These are phyloP conservation scores for Ahaetulla prasina DNA, from an alignment of 2,113 vertebrate species.

Conservation along the genomic window DNA sequence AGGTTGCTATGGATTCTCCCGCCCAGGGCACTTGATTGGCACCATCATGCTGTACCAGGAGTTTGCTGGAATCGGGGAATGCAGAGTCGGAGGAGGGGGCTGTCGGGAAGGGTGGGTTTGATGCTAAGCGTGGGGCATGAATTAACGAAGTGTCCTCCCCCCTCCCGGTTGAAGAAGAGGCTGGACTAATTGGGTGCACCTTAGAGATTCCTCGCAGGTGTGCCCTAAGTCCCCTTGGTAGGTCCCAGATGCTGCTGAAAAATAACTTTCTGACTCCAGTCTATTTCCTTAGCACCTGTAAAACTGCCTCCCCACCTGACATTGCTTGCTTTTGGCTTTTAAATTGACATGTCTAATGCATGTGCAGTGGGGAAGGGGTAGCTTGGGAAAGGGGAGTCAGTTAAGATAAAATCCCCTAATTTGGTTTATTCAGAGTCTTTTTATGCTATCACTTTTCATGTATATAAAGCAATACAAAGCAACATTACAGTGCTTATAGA, in stretches of 20 bases:
- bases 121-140: neutral
- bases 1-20: neutral
- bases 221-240: neutral
- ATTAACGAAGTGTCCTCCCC: neutral
- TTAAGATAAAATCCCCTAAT: neutral
- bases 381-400: constrained; percentile 47
- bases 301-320: neutral
- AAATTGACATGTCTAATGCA: too few species aligned
- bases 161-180: neutral
- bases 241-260: neutral
- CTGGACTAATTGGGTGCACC: neutral
- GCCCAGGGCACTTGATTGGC: neutral
- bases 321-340: neutral
- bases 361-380: constrained; percentile 30
- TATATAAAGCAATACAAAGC: neutral
- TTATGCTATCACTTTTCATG: neutral
- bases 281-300: neutral
- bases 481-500: neutral
- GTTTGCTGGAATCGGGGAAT: neutral
- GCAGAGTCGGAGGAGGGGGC: neutral
- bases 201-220: too few species aligned
- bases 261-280: neutral
- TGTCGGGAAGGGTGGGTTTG: neutral
- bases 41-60: neutral
- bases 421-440: neutral